Evolutionary conservation across 2,797 vertebrate species (phyloP).

Genomic region (Crocodylus rhombifer): DNA sequence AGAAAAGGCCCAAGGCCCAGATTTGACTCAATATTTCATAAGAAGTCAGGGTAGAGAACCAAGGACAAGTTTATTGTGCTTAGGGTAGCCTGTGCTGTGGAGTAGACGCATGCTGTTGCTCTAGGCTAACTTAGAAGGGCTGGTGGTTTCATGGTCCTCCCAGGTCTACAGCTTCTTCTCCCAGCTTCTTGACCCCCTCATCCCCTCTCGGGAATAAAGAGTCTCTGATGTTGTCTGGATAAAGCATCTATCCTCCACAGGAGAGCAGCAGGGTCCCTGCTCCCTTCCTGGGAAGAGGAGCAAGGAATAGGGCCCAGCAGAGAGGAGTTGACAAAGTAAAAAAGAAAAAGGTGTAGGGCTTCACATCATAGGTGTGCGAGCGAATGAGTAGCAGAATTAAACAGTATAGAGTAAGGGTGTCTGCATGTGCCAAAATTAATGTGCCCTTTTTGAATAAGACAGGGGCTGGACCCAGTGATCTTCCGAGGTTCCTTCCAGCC

Average conservation of each 20-base stretch:
- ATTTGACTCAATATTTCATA: neutral
- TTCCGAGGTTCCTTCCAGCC: too few relatives aligned
- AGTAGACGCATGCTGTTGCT: neutral
- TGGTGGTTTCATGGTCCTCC: neutral
- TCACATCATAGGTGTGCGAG: too few relatives aligned
- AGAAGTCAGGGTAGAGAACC: neutral
- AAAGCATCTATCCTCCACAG: neutral
- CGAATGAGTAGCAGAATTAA: too few relatives aligned
- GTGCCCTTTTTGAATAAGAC: neutral
- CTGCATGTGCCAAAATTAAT: neutral
- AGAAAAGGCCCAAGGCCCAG: neutral
- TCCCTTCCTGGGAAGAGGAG: neutral
- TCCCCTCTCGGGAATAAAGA: neutral
- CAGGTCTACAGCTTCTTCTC: neutral
- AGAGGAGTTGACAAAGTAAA: neutral
- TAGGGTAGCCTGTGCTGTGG: rapidly evolving
- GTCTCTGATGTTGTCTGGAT: neutral
- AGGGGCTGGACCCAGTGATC: too few relatives aligned
- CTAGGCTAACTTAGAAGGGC: neutral
- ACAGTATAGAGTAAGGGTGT: too few relatives aligned
- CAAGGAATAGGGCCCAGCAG: neutral
- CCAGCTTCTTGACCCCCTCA: neutral
- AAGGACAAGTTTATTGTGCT: neutral
- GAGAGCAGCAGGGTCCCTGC: neutral
- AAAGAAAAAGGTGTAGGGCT: too few relatives aligned